Evolutionary conservation across 2,888 invertebrate species (phyloP).

Genomic region (Pammene aurita): DNA sequence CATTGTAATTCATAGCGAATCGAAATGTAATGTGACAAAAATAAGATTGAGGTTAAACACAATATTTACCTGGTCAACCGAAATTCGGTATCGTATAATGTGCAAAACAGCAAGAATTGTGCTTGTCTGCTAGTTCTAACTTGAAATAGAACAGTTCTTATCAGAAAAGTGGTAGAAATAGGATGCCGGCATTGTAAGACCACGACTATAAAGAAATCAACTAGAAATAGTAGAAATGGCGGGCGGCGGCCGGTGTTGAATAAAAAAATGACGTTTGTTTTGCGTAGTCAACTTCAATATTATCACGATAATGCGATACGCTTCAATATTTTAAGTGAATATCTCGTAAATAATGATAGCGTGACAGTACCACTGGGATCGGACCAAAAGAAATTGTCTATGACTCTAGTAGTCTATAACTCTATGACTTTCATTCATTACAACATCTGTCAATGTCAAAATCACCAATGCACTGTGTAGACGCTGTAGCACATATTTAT

Average conservation of each 20-base stretch:
- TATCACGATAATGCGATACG: no score
- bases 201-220: conserved; percentile 1
- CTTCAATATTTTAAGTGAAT: no score
- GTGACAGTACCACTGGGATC: no score
- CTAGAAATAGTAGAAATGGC: conserved; percentile 28
- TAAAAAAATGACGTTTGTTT: no score
- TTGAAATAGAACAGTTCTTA: conserved; percentile 17
- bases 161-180: conserved; percentile 23
- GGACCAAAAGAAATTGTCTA: no score
- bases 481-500: no score
- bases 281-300: no score
- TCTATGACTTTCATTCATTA: no score
- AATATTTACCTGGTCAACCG: conserved; percentile 20
- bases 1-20: neutral
- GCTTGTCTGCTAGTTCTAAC: conserved; percentile 9
- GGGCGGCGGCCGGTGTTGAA: neutral
- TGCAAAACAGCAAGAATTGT: neutral
- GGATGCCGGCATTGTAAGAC: conserved; percentile 24
- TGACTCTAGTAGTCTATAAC: no score
- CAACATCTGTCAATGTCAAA: no score
- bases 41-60: conserved; percentile 8
- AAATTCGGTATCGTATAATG: neutral
- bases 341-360: no score
- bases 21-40: neutral
- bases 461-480: no score